Percentiles rank a stretch among this genome's conserved stretches.
phyloP scores from a whole-genome alignment of 2,888 invertebrate species.

The Temnothorax rugatulus region DNA sequence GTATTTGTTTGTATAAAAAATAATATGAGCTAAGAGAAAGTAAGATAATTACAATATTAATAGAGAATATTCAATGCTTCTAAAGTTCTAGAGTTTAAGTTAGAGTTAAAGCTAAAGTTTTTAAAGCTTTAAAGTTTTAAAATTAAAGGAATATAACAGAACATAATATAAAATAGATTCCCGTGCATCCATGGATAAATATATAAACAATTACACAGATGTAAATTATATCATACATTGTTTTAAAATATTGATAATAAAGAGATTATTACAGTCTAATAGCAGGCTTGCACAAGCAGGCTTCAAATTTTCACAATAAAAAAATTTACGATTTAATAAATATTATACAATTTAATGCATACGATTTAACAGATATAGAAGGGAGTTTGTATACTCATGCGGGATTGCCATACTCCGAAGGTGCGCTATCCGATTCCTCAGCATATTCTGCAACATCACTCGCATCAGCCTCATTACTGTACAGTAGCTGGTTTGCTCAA shows the following conservation, averaged over 20 bases:
- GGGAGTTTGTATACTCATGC: slow-evolving; percentile 69
- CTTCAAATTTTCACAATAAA: background rate
- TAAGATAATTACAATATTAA: slow-evolving; percentile 16
- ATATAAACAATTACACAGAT: background rate
- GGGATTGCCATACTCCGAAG: slow-evolving; percentile 72
- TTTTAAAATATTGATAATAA: slow-evolving; percentile 3
- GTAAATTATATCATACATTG: background rate
- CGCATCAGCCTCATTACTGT: slow-evolving; percentile 83
- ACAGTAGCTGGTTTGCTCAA: slow-evolving; percentile 84
- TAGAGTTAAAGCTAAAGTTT: no score
- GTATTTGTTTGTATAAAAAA: background rate
- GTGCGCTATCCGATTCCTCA: slow-evolving; percentile 77
- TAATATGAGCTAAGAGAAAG: background rate
- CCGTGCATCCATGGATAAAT: background rate
- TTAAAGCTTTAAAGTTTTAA: background rate
- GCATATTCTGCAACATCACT: slow-evolving; percentile 82
- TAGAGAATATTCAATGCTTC: background rate
- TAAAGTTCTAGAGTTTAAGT: background rate
- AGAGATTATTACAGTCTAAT: background rate
- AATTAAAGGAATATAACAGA: background rate
- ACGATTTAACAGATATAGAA: slow-evolving; percentile 61
- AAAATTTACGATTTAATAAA: slow-evolving; percentile 54
- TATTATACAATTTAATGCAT: slow-evolving; percentile 49
- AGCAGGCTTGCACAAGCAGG: background rate
- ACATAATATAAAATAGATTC: background rate